These are phyloP conservation scores for Dryadula phaetusa DNA, from an alignment of 2,888 invertebrate genomes.

Conservation along the genomic window DNA sequence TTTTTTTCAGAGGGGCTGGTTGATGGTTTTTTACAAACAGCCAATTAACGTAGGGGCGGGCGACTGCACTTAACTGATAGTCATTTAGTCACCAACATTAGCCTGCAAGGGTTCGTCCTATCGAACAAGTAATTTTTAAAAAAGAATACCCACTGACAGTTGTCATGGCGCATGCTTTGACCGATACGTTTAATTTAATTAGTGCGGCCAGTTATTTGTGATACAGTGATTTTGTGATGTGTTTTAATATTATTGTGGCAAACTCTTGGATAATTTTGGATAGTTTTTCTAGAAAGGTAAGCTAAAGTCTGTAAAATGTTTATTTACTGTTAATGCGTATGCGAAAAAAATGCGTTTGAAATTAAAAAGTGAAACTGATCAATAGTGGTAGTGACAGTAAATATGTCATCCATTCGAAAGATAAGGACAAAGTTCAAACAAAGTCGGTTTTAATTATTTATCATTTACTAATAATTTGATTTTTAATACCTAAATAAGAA, in stretches of 20 bases:
- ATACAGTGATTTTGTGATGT: slow-evolving; percentile 73
- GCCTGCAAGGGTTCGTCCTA: slow-evolving; percentile 69
- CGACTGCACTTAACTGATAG: slow-evolving; percentile 77
- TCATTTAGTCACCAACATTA: slow-evolving; percentile 74
- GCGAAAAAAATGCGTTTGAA: background rate
- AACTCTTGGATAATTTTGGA: slow-evolving; percentile 54
- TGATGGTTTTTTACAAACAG: slow-evolving; percentile 82
- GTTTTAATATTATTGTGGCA: slow-evolving; percentile 57
- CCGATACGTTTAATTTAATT: slow-evolving; percentile 77
- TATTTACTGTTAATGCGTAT: background rate
- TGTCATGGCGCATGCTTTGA: slow-evolving; percentile 72
- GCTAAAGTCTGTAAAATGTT: slow-evolving; percentile 20
- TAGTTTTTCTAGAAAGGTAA: slow-evolving; percentile 48
- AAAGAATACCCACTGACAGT: slow-evolving; percentile 51
- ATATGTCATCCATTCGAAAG: slow-evolving; percentile 21
- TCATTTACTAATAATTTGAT: background rate
- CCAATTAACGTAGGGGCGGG: slow-evolving; percentile 81
- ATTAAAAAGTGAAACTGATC: slow-evolving; percentile 31
- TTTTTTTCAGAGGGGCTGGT: slow-evolving; percentile 79
- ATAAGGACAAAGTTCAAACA: slow-evolving; percentile 17
- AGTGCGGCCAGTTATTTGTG: slow-evolving; percentile 65
- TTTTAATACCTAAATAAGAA: background rate
- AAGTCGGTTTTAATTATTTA: background rate
- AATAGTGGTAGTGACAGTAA: slow-evolving; percentile 37
- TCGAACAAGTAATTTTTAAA: slow-evolving; percentile 53